Percentiles rank a stretch among this genome's conserved stretches.
These are phyloP conservation scores for Anolis carolinensis DNA, from an alignment of 2,113 vertebrate genomes.

Conservation along the genomic window DNA sequence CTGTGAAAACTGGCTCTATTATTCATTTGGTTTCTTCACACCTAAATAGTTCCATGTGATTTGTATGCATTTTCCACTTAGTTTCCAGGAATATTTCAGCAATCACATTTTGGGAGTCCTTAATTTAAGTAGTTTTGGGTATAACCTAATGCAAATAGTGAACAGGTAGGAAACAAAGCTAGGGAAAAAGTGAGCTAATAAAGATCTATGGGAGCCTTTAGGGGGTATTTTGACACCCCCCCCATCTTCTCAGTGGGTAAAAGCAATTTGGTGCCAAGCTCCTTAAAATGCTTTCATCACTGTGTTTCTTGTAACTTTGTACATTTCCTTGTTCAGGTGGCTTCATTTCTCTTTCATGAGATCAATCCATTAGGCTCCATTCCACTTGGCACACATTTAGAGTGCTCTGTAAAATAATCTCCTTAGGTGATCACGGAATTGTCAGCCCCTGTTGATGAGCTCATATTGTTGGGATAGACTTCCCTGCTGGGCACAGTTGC, in stretches of 20 bases:
- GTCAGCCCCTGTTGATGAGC: not conserved
- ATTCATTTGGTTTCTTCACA: not conserved
- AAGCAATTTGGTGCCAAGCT: not conserved
- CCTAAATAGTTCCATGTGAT: not conserved
- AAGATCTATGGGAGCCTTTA: not conserved
- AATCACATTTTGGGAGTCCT: not conserved
- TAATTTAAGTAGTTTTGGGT: not conserved
- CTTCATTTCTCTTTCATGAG: conserved; percentile 47
- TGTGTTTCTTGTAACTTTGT: conserved; percentile 18
- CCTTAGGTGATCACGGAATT: not conserved
- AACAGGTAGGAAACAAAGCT: not conserved
- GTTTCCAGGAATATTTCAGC: conserved; percentile 19
- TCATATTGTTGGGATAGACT: not conserved
- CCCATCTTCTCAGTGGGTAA: conserved; percentile 11
- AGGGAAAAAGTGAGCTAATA: not conserved
- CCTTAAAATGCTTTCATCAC: conserved; percentile 23
- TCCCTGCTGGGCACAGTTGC: conserved; percentile 19
- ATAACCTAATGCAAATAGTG: not conserved
- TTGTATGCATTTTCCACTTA: not conserved
- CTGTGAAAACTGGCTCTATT: not conserved
- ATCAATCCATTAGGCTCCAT: not conserved
- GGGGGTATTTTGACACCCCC: rapidly evolving
- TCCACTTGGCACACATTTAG: conserved; percentile 6
- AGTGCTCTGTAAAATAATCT: not conserved
- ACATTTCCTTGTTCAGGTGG: conserved; percentile 1